Evolutionary conservation across 2,797 vertebrate genomes (phyloP), one percentile per base, ranked within the genome.

Genomic region (Xenentodon cancila): DNA sequence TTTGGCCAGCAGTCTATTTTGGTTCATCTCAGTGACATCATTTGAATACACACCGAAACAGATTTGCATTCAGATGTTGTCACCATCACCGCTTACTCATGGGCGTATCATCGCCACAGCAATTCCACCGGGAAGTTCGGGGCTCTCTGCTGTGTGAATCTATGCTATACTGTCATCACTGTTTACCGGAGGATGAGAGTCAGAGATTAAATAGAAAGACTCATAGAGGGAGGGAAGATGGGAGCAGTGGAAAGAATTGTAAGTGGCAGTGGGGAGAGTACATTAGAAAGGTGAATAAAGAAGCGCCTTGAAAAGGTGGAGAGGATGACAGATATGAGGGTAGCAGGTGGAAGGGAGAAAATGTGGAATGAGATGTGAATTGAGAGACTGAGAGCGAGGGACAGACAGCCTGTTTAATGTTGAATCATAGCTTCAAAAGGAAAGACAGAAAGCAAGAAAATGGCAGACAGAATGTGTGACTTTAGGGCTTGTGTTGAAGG

Each of bases 151-250:
- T 61, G 65, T 65, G 74, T 79, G 75, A 77, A 80, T 85, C 83
- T 61, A 57, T 59, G 77, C 80, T 81, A 83, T 59, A 75, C 83
- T 88, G 80, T 84, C 88, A 72, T 89, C 81, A 79, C 81, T 71
- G 0, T 71, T 81, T 82, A 75, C 69, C 22, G 62, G 75, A 84
- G 73, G 71, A 63, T 75, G 48, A 12, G 5, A 51, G 54, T 50
- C 58, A 65, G 54, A 54, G 56, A 25, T 18, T 20, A 52, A 43
- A 37, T 20, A 42, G 32, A 59, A 22, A 37, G 5, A 59, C 18
- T 59, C 49, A 4, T 37, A 47, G 19, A 37, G 16, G 20, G 25
- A 47, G 27, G 48, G 50, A 59, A 63, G 47, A 58, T 52, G 20
- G 11, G 30, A 22, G 13, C n/a, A 32, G 25, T 22, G 43, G 34